These are phyloP conservation scores for Procavia capensis DNA, from an alignment of 2,113 vertebrate genomes.

Conservation along the genomic window DNA sequence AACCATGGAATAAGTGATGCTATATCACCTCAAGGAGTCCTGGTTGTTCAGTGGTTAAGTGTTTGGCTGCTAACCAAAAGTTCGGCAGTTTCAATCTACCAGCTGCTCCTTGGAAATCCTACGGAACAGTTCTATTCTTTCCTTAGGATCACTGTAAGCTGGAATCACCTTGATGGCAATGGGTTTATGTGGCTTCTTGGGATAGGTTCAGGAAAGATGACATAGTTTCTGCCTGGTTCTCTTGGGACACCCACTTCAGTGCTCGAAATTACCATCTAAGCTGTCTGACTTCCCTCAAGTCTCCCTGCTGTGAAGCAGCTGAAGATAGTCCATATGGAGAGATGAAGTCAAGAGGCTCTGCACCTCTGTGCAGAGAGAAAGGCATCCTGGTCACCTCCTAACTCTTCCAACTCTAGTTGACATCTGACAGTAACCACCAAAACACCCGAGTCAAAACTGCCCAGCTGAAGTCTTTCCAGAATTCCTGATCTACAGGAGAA, in stretches of 20 bases:
- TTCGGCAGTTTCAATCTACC: too few species aligned
- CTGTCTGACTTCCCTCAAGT: background rate
- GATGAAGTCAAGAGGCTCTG: background rate
- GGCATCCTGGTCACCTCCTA: background rate
- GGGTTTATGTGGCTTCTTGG: background rate
- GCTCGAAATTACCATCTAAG: background rate
- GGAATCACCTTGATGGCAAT: too few species aligned
- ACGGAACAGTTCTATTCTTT: too few species aligned
- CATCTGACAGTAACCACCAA: too few species aligned
- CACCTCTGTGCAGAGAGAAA: background rate
- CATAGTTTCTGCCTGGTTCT: background rate
- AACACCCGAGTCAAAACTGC: background rate
- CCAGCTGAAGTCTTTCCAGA: background rate
- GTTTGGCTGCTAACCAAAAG: too few species aligned
- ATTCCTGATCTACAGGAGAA: background rate
- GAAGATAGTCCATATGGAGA: background rate
- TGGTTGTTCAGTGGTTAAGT: too few species aligned
- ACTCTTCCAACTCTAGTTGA: background rate
- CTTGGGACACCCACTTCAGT: background rate
- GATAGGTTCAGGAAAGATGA: background rate
- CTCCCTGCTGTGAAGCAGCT: background rate
- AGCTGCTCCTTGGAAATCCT: too few species aligned
- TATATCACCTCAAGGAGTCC: background rate
- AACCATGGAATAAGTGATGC: background rate
- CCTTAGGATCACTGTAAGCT: too few species aligned